Percentiles rank a stretch among this genome's conserved stretches.
Conservation (phyloP, 2,113 vertebrate species). For the Cacatua alba region DNA sequence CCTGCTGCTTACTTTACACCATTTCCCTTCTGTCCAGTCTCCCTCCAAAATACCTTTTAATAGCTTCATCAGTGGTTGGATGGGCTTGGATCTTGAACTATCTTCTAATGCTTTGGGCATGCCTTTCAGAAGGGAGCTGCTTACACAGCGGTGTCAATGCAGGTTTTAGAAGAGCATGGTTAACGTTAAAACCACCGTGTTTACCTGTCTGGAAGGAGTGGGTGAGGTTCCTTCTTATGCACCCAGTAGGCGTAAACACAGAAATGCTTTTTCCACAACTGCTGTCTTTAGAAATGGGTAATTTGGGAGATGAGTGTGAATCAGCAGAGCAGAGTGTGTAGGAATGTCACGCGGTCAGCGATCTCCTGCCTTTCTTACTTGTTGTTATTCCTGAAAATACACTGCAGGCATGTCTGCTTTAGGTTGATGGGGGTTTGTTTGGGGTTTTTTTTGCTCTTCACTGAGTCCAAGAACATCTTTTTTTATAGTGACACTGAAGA, state of each 20-base stretch:
- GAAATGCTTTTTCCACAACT: slow-evolving; percentile 14
- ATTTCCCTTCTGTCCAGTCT: not conserved
- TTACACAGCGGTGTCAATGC: not conserved
- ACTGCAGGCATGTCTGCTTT: not conserved
- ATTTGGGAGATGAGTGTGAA: not conserved
- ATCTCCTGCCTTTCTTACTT: not conserved
- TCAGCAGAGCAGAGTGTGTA: not conserved
- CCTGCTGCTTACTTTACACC: not conserved
- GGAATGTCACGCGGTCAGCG: not conserved
- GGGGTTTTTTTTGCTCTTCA: not conserved
- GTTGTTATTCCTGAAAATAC: not conserved
- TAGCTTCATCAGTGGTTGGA: not conserved
- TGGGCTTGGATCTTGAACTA: not conserved
- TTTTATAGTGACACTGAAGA: not conserved
- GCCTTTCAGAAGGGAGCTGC: not conserved
- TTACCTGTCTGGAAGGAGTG: not conserved
- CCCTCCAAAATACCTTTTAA: not conserved
- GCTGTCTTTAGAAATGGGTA: slow-evolving; percentile 1
- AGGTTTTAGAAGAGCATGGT: not conserved
- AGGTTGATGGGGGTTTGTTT: not conserved
- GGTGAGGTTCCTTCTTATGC: not conserved
- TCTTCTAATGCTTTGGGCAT: not conserved
- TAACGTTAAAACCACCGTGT: not conserved
- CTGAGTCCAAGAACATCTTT: not conserved
- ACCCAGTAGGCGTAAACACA: not conserved